Evolutionary conservation across 2,888 invertebrate genomes (phyloP).

Genomic region (Tromatobia lineatoria): DNA sequence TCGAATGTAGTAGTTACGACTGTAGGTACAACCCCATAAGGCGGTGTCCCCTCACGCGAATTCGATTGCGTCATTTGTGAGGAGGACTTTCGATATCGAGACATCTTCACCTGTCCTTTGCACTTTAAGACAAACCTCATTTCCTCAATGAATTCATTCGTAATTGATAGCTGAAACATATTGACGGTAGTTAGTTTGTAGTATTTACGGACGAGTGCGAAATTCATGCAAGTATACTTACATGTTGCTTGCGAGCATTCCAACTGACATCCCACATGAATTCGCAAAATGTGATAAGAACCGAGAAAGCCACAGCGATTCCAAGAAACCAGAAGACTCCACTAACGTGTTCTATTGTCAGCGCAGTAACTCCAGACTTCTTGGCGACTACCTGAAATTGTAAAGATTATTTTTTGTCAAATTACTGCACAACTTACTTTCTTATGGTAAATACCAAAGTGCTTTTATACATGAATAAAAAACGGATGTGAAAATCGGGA

Average conservation of each 20-base stretch:
- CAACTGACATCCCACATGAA: slow-evolving; percentile 87
- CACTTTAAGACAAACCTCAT: slow-evolving; percentile 90
- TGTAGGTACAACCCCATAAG: slow-evolving; percentile 77
- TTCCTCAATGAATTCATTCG: slow-evolving; percentile 90
- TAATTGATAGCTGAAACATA: slow-evolving; percentile 85
- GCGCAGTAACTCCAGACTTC: slow-evolving; percentile 86
- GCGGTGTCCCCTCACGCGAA: slow-evolving; percentile 74
- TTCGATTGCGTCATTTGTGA: slow-evolving; percentile 82
- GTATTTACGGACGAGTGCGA: neutral
- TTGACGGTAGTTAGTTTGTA: neutral
- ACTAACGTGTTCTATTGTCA: slow-evolving; percentile 93
- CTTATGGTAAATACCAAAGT: neutral
- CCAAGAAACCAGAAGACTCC: slow-evolving; percentile 93
- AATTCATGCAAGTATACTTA: slow-evolving; percentile 71
- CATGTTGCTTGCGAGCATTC: slow-evolving; percentile 86
- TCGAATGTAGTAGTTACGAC: slow-evolving; percentile 72
- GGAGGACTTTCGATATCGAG: slow-evolving; percentile 85
- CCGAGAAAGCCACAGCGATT: slow-evolving; percentile 89
- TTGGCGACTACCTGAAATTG: slow-evolving; percentile 71
- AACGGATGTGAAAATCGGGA: neutral
- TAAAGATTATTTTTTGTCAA: neutral
- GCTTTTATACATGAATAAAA: neutral
- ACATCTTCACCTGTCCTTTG: slow-evolving; percentile 90
- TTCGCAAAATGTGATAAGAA: slow-evolving; percentile 90
- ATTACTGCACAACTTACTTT: neutral